Percentiles rank a stretch among this genome's conserved stretches.
Evolutionary conservation across 1,140 invertebrate species (phyloP).

Genomic region (Cotesia typhae): DNA sequence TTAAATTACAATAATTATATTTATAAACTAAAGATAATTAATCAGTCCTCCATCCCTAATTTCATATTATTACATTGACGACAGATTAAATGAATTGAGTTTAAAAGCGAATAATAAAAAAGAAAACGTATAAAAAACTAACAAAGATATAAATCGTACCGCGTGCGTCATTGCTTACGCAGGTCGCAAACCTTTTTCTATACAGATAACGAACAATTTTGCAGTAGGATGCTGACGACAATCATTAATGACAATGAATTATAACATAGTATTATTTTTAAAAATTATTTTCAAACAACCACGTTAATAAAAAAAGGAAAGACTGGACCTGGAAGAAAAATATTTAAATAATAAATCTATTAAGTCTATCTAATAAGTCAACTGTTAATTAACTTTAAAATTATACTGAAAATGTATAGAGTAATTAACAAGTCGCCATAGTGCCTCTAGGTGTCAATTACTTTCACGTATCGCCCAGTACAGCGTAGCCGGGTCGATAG

Average conservation of each 20-base stretch:
- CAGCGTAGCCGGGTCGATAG: conserved; percentile 36
- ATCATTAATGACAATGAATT: conserved; percentile 24
- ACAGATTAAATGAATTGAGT: conserved; percentile 6
- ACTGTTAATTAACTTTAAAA: too few relatives aligned
- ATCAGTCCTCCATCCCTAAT: neutral
- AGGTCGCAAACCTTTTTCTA: conserved; percentile 38
- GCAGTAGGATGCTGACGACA: neutral
- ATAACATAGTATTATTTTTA: neutral
- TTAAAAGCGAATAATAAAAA: conserved; percentile 26
- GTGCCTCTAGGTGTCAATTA: conserved; percentile 27
- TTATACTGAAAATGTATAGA: neutral
- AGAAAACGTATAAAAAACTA: conserved; percentile 17
- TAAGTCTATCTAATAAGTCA: too few relatives aligned
- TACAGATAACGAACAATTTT: conserved; percentile 19
- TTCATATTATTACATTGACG: neutral
- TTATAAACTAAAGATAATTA: neutral
- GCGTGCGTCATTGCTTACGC: conserved; percentile 43
- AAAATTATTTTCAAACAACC: too few relatives aligned
- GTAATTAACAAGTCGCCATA: conserved; percentile 15
- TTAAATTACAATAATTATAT: neutral
- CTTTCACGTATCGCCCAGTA: conserved; percentile 28
- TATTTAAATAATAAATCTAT: too few relatives aligned
- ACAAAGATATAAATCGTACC: conserved; percentile 31
- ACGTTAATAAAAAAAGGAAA: too few relatives aligned
- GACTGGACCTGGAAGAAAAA: too few relatives aligned